A percentile compares a stretch with the other conserved stretches of the same genome.
These are phyloP conservation scores for Halocaridina rubra DNA, from an alignment of 2,888 invertebrate species.

Conservation along the genomic window DNA sequence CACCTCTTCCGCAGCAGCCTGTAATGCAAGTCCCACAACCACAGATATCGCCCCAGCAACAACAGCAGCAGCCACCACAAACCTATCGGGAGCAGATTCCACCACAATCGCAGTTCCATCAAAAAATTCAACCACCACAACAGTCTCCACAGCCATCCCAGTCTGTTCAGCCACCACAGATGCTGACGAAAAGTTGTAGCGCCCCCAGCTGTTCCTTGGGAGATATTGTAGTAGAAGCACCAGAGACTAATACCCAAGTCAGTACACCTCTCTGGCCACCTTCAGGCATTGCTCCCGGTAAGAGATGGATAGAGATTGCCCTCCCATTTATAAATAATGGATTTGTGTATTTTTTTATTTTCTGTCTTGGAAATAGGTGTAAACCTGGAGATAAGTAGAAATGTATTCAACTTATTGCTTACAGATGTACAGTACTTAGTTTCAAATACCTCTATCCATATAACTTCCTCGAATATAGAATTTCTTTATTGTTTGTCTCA, in stretches of 20 bases:
- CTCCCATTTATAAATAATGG: too few species aligned
- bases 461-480: too few species aligned
- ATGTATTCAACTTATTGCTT: too few species aligned
- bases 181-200: neutral
- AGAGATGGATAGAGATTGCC: too few species aligned
- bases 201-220: neutral
- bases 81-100: neutral
- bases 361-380: too few species aligned
- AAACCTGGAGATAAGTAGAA: too few species aligned
- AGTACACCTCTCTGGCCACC: conserved; percentile 59
- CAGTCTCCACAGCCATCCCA: neutral
- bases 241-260: conserved; percentile 42
- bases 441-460: too few species aligned
- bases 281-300: conserved; percentile 55
- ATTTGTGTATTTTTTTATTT: too few species aligned
- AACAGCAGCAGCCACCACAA: conserved; percentile 32
- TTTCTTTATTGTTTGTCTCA: too few species aligned
- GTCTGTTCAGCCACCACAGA: neutral
- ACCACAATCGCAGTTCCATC: neutral
- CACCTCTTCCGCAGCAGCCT: neutral
- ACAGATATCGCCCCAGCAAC: neutral
- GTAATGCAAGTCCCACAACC: neutral
- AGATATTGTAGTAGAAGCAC: conserved; percentile 31
- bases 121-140: neutral
- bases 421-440: too few species aligned